Evolutionary conservation across 2,888 invertebrate species (phyloP), one percentile per base, ranked within the genome.

Genomic region (Diogma glabrata): DNA sequence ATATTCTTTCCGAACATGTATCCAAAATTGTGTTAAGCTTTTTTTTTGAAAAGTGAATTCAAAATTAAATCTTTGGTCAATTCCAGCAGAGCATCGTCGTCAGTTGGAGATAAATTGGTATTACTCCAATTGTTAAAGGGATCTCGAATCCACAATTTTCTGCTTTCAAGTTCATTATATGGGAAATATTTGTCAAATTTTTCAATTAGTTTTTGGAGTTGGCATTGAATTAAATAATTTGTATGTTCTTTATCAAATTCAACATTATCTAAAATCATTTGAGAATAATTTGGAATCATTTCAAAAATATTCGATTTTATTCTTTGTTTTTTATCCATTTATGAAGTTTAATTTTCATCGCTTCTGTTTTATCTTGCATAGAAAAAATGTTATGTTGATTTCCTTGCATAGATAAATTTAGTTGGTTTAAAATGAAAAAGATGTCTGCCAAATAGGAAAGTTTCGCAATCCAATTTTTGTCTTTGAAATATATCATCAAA

Each of bases 161-260:
- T 45, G 23, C 14, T 45, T 26, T 28, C 28, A 9, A 2, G 2
- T 28, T 12, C 47, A 28, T 28, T 9, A 28, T 28, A 16, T 26
- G 24, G 14, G 1, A 24, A 26, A 26, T 46, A 47, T 47, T 33
- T 48, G 22, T 47, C 14, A 26, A 24, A 47, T 47, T 47, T 14
- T 12, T 49, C 49, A 49, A 33, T 49, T 36, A 49, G 36, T 23
- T 36, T 49, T 49, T 36, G 36, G 36, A 36, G 14, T 23, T 23
- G 49, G 23, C 49, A 49, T 49, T 47, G 33, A 49, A 36, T 49
- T 49, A 49, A 36, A 22, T 16, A 47, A 47, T 28, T 47, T 47
- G 28, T 19, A 33, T 48, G 9, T 2, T 3, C 2, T 38, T 38
- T 38, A 16, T 14, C 38, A 38, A 38, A 10, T 14, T 38, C 19